Percentiles rank a stretch among this genome's conserved stretches.
phyloP scores from a whole-genome alignment of 2,888 invertebrate species.

The Volucella zonaria region DNA sequence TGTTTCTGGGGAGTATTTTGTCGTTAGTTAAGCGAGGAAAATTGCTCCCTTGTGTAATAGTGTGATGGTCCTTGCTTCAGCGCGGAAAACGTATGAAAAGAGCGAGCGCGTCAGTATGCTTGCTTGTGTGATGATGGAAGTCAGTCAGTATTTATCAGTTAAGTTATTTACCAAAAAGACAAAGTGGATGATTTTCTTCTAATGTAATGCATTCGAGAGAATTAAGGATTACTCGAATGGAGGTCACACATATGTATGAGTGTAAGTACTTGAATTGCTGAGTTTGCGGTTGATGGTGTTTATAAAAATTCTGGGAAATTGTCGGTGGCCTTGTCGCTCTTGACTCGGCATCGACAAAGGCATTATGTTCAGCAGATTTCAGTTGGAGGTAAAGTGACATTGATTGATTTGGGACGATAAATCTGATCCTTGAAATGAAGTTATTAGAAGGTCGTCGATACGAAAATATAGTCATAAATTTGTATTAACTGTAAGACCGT shows the following conservation, averaged over 20 bases:
- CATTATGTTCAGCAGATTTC: too few species aligned
- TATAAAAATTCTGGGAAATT: too few species aligned
- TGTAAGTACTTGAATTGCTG: too few species aligned
- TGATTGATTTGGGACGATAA: too few species aligned
- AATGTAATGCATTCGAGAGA: slow-evolving; percentile 46
- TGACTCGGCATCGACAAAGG: too few species aligned
- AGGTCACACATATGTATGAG: not conserved
- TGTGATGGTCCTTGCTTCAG: not conserved
- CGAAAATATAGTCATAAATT: too few species aligned
- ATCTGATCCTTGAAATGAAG: too few species aligned
- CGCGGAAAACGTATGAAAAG: not conserved
- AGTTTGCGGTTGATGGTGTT: not conserved
- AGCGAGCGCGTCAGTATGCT: slow-evolving; percentile 2
- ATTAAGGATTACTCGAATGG: slow-evolving; percentile 36
- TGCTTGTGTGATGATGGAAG: slow-evolving; percentile 38
- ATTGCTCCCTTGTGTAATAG: slow-evolving; percentile 52
- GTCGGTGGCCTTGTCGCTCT: too few species aligned
- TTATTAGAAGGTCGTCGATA: too few species aligned
- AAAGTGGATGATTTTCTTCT: slow-evolving; percentile 37
- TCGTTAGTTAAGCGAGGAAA: slow-evolving; percentile 65
- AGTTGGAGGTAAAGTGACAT: too few species aligned
- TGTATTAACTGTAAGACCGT: too few species aligned
- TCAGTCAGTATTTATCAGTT: slow-evolving; percentile 61
- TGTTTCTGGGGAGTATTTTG: slow-evolving; percentile 67
- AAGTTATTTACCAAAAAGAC: slow-evolving; percentile 38